phyloP scores from a whole-genome alignment of 2,888 invertebrate genomes.

The Noctuana brunneofusca region DNA sequence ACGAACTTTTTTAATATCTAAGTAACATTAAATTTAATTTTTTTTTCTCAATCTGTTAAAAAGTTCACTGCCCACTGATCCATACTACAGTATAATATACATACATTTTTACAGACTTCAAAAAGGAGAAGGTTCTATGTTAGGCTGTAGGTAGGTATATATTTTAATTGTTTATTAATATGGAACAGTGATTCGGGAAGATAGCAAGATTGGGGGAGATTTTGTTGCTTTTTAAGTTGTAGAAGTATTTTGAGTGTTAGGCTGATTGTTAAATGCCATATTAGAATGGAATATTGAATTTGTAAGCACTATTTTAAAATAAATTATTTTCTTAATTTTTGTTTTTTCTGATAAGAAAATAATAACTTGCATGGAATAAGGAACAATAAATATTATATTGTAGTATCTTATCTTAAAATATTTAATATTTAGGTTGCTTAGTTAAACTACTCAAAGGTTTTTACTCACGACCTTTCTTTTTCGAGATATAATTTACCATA shows the following conservation, averaged over 20 bases:
- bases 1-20: too few species aligned
- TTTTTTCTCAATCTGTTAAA: neutral
- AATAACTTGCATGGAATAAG: too few species aligned
- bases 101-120: too few species aligned
- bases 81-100: too few species aligned
- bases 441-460: too few species aligned
- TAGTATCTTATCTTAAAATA: too few species aligned
- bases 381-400: too few species aligned
- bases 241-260: neutral
- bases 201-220: neutral
- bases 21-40: neutral
- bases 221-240: neutral
- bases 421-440: too few species aligned
- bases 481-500: too few species aligned
- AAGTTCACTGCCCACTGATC: neutral
- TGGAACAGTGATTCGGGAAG: neutral
- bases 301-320: neutral
- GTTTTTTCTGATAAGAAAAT: neutral
- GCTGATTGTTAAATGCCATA: neutral
- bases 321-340: neutral
- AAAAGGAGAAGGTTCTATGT: too few species aligned
- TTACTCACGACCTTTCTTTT: too few species aligned
- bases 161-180: neutral
- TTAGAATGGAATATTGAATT: neutral
- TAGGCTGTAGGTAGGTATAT: too few species aligned